phyloP scores from a whole-genome alignment of 1,140 invertebrate genomes.

The roundworm (Caenorhabditis elegans) region DNA sequence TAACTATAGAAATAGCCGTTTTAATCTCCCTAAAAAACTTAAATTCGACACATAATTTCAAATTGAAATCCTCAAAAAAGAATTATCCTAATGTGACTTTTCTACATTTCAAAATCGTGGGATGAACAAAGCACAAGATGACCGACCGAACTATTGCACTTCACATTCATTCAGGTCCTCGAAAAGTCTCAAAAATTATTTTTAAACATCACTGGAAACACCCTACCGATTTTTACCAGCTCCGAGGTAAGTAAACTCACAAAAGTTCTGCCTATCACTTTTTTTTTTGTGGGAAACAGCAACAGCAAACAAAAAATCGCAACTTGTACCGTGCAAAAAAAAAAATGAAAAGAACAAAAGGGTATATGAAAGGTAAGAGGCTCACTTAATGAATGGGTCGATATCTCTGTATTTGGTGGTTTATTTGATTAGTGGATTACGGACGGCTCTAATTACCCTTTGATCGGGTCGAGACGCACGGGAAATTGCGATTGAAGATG shows the following conservation, averaged over 20 bases:
- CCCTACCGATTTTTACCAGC: neutral
- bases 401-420: slow-evolving; percentile 10
- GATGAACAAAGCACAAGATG: neutral
- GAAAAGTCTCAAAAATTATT: slow-evolving; percentile 20
- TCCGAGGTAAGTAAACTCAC: neutral
- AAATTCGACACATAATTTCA: too few species aligned
- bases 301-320: slow-evolving; percentile 1
- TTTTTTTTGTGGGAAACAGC: slow-evolving; percentile 1
- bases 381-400: too few species aligned
- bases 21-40: too few species aligned
- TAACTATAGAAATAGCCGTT: too few species aligned
- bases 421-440: slow-evolving; percentile 26
- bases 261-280: slow-evolving; percentile 1
- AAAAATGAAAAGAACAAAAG: neutral
- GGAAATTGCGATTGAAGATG: slow-evolving; percentile 14
- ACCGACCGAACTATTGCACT: slow-evolving; percentile 12
- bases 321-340: neutral
- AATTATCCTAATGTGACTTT: too few species aligned
- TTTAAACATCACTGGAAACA: slow-evolving; percentile 26
- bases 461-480: neutral
- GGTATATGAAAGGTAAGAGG: neutral
- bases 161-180: neutral
- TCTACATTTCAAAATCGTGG: too few species aligned
- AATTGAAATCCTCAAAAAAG: too few species aligned
- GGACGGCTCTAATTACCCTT: slow-evolving; percentile 29